Conservation (phyloP, 2,797 vertebrate genomes). For the Mus spretus region DNA sequence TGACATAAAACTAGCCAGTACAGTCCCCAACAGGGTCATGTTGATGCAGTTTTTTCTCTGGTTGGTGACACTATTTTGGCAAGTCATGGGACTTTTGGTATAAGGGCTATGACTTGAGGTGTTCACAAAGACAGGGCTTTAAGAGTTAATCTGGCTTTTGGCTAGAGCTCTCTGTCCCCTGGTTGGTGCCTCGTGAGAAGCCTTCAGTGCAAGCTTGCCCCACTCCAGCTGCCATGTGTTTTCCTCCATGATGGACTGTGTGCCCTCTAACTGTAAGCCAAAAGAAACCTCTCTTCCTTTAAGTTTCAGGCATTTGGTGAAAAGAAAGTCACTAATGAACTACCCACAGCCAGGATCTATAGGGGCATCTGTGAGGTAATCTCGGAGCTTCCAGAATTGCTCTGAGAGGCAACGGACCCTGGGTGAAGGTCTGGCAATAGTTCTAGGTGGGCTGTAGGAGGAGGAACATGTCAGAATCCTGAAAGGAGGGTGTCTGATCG, state of each 20-base stretch:
- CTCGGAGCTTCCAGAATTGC: neutral
- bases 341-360: neutral
- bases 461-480: neutral
- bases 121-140: neutral
- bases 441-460: neutral
- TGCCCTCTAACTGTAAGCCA: neutral
- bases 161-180: neutral
- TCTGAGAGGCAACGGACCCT: neutral
- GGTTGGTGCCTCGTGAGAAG: neutral
- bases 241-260: neutral
- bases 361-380: neutral
- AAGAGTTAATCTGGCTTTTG: neutral
- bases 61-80: neutral
- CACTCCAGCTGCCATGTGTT: no score
- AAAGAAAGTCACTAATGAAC: neutral
- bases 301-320: neutral
- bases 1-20: no score
- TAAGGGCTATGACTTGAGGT: neutral
- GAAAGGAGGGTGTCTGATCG: no score
- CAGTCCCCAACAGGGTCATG: neutral
- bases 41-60: no score
- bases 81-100: neutral
- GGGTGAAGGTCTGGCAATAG: neutral
- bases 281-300: neutral
- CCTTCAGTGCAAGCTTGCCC: neutral